phyloP scores from a whole-genome alignment of 2,113 vertebrate species.

The Tiliqua scincoides region DNA sequence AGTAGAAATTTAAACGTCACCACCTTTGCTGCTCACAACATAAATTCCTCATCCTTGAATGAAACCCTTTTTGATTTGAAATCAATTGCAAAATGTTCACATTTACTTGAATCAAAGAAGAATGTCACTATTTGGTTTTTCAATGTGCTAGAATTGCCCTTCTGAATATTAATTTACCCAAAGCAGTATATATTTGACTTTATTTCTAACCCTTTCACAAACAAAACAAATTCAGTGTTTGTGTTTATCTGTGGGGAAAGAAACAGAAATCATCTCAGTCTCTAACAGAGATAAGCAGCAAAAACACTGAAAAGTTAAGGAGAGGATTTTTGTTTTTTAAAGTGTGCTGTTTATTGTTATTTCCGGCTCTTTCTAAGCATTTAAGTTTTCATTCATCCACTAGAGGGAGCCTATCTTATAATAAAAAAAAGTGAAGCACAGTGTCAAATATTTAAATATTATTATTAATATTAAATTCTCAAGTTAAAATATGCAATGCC shows the following conservation, averaged over 20 bases:
- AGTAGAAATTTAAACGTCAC: neutral
- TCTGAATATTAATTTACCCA: neutral
- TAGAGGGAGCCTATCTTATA: conserved; percentile 11
- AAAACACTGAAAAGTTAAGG: neutral
- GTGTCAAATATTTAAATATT: too few species aligned
- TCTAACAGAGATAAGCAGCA: neutral
- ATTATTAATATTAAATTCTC: neutral
- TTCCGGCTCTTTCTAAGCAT: neutral
- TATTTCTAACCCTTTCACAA: neutral
- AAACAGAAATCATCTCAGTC: neutral
- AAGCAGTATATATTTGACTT: neutral
- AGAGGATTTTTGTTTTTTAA: neutral
- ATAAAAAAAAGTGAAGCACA: conserved; percentile 18
- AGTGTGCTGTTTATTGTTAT: neutral
- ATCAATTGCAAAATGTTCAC: neutral
- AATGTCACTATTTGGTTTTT: neutral
- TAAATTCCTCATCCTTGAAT: neutral
- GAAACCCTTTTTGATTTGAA: neutral
- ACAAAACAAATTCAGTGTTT: neutral
- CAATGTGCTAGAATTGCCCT: neutral
- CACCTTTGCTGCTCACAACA: neutral
- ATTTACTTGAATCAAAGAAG: neutral
- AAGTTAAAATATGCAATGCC: neutral
- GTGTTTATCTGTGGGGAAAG: neutral
- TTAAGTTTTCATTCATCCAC: neutral